Conservation (phyloP, 2,888 invertebrate species). For the Eledona agricola region DNA sequence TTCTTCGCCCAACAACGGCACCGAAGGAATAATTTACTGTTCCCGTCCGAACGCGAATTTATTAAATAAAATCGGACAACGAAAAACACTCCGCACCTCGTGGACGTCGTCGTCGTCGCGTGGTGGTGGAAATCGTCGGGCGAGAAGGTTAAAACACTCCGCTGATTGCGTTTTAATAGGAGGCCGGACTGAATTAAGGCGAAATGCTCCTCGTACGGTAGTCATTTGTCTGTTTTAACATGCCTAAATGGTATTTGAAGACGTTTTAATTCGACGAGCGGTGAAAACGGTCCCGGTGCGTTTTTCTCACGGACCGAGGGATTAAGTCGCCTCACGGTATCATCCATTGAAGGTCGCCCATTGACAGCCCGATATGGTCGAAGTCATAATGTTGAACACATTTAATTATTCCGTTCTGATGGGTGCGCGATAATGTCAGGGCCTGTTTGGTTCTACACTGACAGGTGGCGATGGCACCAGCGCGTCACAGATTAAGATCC, state of each 20-base stretch:
- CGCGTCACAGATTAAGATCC: slow-evolving; percentile 40
- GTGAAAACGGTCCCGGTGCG: slow-evolving; percentile 18
- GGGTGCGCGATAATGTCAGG: slow-evolving; percentile 48
- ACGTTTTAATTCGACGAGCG: slow-evolving; percentile 52
- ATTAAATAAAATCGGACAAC: neutral
- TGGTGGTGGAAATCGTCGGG: slow-evolving; percentile 21
- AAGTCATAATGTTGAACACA: slow-evolving; percentile 47
- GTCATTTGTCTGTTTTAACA: slow-evolving; percentile 53
- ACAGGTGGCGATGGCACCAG: slow-evolving; percentile 45
- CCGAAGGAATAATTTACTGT: slow-evolving; percentile 37
- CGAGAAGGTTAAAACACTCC: slow-evolving; percentile 20
- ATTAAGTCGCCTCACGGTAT: slow-evolving; percentile 15
- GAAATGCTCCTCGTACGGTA: slow-evolving; percentile 50
- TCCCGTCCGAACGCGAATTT: slow-evolving; percentile 7
- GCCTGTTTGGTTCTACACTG: slow-evolving; percentile 46
- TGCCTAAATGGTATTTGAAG: slow-evolving; percentile 51
- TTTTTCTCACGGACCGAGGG: slow-evolving; percentile 42
- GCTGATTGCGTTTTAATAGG: slow-evolving; percentile 56
- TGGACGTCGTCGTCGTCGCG: slow-evolving; percentile 20
- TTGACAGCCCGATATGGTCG: slow-evolving; percentile 41
- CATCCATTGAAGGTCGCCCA: slow-evolving; percentile 37
- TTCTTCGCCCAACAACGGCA: slow-evolving; percentile 25
- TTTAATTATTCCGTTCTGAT: slow-evolving; percentile 51
- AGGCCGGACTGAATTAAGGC: slow-evolving; percentile 46
- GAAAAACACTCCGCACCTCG: neutral